Conservation (phyloP, 2,888 invertebrate genomes). For the Heteromurus nitidus region DNA sequence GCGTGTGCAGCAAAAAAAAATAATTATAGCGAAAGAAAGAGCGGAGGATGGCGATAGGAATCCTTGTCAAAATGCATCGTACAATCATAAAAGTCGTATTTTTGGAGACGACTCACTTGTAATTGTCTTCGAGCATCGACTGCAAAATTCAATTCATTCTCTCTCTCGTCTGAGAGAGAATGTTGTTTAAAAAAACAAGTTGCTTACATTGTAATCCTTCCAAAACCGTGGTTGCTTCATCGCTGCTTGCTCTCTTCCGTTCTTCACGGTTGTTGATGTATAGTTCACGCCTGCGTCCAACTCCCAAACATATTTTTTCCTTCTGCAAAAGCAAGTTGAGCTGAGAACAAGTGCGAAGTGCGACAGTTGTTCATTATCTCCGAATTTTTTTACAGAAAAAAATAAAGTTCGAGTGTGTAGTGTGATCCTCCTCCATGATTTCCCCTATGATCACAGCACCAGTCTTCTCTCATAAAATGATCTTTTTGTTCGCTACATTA, state of each 20-base stretch:
- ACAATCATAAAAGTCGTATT: slow-evolving; percentile 45
- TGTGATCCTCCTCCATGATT: not conserved
- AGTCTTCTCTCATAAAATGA: not conserved
- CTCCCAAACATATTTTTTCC: no score
- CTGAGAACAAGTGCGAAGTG: no score
- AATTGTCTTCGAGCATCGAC: slow-evolving; percentile 10
- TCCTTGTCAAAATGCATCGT: not conserved
- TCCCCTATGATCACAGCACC: no score
- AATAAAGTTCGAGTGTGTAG: not conserved
- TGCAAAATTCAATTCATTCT: not conserved
- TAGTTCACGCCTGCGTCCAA: no score
- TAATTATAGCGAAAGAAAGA: not conserved
- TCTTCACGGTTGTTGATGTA: no score
- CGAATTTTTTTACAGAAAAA: not conserved
- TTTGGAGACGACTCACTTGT: slow-evolving; percentile 54
- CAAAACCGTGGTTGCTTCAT: no score
- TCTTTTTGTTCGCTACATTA: not conserved
- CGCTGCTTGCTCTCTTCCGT: no score
- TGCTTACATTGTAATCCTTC: no score
- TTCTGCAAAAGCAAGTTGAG: no score
- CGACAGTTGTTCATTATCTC: slow-evolving; percentile 35
- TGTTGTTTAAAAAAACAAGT: no score
- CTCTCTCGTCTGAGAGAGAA: no score
- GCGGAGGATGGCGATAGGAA: not conserved
- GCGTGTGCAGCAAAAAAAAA: slow-evolving; percentile 13